Evolutionary conservation across 2,113 vertebrate species (phyloP), one percentile per base, ranked within the genome.

Genomic region (Strix aluco): DNA sequence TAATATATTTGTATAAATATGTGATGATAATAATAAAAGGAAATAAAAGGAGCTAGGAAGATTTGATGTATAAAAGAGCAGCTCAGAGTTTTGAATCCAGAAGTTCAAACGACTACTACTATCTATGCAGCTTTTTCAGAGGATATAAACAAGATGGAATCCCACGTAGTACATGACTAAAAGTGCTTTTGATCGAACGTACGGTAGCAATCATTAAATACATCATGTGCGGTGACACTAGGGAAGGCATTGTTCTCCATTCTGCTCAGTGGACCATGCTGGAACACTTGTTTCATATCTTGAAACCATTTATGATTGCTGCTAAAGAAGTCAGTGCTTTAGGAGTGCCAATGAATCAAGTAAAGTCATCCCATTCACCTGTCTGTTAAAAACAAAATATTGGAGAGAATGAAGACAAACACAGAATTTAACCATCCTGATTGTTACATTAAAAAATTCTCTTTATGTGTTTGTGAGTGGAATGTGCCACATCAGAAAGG

Each of bases 201-300:
- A 74, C 1, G 44, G 96, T 42, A 81, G 93, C 96, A 94, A 85
- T 97, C 93, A 95, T 95, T 95, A 97, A 96, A 97, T 97, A 95
- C 12, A 97, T 98, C 97, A 93, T 94, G 94, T 55, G 69, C 75
- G 51, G 73, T 97, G 98, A 96, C 97, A 97, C 90, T 82, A 47
- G 96, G 92, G 91, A 97, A 95, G 95, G 94, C 96, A 90, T 10
- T 85, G 97, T 94, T 98, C 98, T 97, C 97, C 95, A 90, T 94
- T 95, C 98, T 98, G 98, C 92, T 98, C 98, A 98, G 96, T 95
- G 97, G 97, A 96, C 97, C 98, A 97, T 98, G 97, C 96, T 97
- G 94, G 90, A 97, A 96, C 97, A 97, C 97, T 98, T 98, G 97
- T 98, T 98, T 97, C 55, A 0, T 79, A 92, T 95, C 97, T 97